A percentile compares a stretch with the other conserved stretches of the same genome.
These are phyloP conservation scores for Monodelphis domestica DNA, from an alignment of 2,797 vertebrate species.

Conservation along the genomic window DNA sequence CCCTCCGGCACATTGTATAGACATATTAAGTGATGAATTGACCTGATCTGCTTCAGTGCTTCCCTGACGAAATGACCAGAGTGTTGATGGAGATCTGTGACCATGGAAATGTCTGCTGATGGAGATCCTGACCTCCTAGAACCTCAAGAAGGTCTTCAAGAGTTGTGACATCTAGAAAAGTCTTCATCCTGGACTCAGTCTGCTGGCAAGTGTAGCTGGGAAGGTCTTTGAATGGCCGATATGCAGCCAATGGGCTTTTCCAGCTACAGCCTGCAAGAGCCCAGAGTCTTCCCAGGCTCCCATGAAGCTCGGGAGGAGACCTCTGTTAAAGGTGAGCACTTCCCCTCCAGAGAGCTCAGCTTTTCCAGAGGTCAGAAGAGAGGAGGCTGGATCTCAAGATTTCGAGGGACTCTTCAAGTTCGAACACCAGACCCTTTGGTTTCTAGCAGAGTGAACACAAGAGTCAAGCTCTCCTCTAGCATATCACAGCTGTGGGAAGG, in stretches of 20 bases:
- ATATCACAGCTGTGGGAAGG: background rate
- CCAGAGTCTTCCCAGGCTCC: background rate
- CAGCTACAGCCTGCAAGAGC: background rate
- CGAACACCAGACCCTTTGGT: background rate
- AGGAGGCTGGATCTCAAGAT: background rate
- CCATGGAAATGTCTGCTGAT: background rate
- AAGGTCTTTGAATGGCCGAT: background rate
- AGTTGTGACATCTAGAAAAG: background rate
- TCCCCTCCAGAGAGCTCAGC: background rate
- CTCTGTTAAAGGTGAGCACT: background rate
- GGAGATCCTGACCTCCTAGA: background rate
- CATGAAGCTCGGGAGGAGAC: background rate
- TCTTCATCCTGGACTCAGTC: background rate
- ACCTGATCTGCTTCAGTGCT: background rate
- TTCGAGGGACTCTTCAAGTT: background rate
- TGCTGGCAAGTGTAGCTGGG: background rate
- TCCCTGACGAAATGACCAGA: background rate
- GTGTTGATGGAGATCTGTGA: background rate
- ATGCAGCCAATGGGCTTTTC: background rate
- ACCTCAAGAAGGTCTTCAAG: background rate
- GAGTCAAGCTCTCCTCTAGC: background rate
- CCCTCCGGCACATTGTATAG: background rate
- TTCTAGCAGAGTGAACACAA: background rate
- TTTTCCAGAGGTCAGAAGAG: background rate
- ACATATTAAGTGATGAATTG: background rate